Conservation (phyloP, 2,797 vertebrate genomes). For the Geotrypetes seraphini region DNA sequence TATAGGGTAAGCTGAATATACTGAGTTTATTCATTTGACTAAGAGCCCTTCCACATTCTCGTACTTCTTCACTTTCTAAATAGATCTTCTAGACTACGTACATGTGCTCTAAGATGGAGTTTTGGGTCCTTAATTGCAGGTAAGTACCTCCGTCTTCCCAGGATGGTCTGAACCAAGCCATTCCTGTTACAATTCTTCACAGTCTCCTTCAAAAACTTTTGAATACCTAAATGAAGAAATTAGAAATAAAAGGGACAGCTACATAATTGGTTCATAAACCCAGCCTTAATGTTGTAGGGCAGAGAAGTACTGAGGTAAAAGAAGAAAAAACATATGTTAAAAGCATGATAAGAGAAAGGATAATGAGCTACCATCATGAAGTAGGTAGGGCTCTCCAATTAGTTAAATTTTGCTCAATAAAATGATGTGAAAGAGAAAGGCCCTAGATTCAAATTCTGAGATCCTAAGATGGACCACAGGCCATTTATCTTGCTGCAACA, state of each 20-base stretch:
- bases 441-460: too few relatives aligned
- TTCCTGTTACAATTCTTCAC: slow-evolving; percentile 76
- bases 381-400: not conserved
- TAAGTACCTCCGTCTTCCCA: slow-evolving; percentile 83
- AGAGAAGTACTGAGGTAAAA: too few relatives aligned
- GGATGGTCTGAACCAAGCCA: slow-evolving; percentile 85
- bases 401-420: not conserved
- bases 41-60: too few relatives aligned
- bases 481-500: too few relatives aligned
- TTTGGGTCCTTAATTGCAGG: slow-evolving; percentile 80
- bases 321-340: too few relatives aligned
- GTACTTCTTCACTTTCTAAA: too few relatives aligned
- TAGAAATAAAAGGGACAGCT: not conserved
- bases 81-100: slow-evolving; percentile 51
- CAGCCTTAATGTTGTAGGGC: too few relatives aligned
- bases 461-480: too few relatives aligned
- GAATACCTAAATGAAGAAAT: slow-evolving; percentile 63
- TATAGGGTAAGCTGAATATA: too few relatives aligned
- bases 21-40: too few relatives aligned
- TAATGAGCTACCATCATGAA: not conserved
- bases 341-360: not conserved
- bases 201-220: slow-evolving; percentile 75
- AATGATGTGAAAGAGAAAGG: too few relatives aligned
- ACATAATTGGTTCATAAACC: too few relatives aligned
- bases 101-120: slow-evolving; percentile 75